phyloP scores from a whole-genome alignment of 2,888 invertebrate species.

The Drosophila niveifrons region DNA sequence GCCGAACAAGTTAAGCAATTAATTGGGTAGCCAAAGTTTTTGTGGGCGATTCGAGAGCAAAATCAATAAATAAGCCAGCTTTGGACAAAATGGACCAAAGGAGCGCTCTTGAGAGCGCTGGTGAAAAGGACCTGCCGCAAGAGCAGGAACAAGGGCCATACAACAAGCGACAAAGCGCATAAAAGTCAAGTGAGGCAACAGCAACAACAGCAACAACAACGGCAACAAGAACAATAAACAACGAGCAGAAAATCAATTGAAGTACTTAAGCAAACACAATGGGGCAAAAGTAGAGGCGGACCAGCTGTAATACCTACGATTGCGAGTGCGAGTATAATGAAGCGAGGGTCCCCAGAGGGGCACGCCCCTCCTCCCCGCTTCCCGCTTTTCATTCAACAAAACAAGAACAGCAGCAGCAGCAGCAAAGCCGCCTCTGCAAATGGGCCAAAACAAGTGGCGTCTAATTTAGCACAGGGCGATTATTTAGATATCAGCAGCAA shows the following conservation, averaged over 20 bases:
- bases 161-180: constrained; percentile 64
- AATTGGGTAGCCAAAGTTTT: constrained; percentile 22
- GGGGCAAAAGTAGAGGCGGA: constrained; percentile 39
- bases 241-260: constrained; percentile 74
- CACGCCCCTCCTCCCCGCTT: neutral
- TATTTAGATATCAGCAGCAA: constrained; percentile 70
- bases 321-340: constrained; percentile 21
- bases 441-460: constrained; percentile 62
- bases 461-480: constrained; percentile 73
- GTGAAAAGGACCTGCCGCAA: constrained; percentile 40
- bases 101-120: constrained; percentile 18
- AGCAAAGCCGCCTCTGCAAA: constrained; percentile 3
- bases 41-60: neutral
- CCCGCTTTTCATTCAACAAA: neutral
- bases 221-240: constrained; percentile 66
- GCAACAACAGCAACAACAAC: neutral
- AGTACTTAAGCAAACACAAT: constrained; percentile 78
- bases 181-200: constrained; percentile 43
- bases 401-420: too few species aligned
- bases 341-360: constrained; percentile 6
- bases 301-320: constrained; percentile 18
- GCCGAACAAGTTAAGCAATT: constrained; percentile 41
- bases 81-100: constrained; percentile 8
- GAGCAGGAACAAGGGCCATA: constrained; percentile 31
- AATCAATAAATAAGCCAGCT: constrained; percentile 49